Percentiles rank a stretch among this genome's conserved stretches.
These are phyloP conservation scores for Variabilichromis moorii DNA, from an alignment of 2,113 vertebrate species.

Conservation along the genomic window DNA sequence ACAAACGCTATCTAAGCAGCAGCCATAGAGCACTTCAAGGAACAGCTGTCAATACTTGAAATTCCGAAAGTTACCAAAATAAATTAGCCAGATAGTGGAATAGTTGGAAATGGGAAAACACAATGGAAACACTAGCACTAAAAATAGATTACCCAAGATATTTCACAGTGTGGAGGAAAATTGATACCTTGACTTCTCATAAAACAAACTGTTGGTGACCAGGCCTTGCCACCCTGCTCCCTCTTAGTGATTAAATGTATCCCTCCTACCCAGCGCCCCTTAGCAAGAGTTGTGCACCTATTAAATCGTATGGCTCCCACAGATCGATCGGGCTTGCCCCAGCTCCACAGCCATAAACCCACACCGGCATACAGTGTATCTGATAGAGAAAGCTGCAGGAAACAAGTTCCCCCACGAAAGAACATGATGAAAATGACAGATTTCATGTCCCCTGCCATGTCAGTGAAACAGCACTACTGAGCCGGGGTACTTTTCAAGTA, in stretches of 20 bases:
- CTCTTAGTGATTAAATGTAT: constrained; percentile 63
- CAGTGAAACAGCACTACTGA: constrained; percentile 32
- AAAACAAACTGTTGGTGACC: constrained; percentile 54
- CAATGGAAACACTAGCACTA: background rate
- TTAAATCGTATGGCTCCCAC: constrained; percentile 61
- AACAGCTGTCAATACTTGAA: background rate
- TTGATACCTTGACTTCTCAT: constrained; percentile 33
- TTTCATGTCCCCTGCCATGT: constrained; percentile 55
- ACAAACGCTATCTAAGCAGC: background rate
- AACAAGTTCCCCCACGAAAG: constrained; percentile 53
- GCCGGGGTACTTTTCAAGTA: constrained; percentile 20
- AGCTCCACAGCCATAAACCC: constrained; percentile 55
- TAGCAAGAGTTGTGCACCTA: constrained; percentile 44
- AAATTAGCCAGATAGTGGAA: background rate
- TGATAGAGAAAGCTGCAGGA: constrained; percentile 57
- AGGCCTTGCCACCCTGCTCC: constrained; percentile 41
- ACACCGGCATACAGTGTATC: constrained; percentile 47
- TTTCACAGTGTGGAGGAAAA: background rate
- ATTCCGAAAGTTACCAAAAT: background rate
- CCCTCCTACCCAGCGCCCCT: constrained; percentile 25
- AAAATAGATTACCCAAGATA: background rate
- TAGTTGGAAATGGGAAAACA: background rate
- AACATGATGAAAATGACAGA: constrained; percentile 63
- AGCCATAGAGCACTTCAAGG: background rate
- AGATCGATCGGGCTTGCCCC: constrained; percentile 58